phyloP scores from a whole-genome alignment of 2,888 invertebrate genomes.

The Cryptops parisi region DNA sequence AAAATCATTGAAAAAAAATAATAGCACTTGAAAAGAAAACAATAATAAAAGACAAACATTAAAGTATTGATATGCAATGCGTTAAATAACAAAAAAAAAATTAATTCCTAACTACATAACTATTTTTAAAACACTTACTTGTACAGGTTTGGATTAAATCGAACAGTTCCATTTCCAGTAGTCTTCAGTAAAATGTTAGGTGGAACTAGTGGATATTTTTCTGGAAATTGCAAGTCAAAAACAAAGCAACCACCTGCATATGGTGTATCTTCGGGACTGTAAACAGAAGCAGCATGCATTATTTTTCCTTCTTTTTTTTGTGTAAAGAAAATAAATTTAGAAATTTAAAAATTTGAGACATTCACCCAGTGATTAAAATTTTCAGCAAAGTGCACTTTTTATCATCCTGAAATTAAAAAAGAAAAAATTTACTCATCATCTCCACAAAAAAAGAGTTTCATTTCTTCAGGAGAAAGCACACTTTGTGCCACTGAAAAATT shows the following conservation, averaged over 20 bases:
- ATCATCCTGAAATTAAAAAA: not conserved
- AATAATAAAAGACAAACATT: not conserved
- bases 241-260: conserved; percentile 23
- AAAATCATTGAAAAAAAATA: no score
- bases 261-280: conserved; percentile 23
- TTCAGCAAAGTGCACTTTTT: not conserved
- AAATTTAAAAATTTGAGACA: not conserved
- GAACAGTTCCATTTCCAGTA: conserved; percentile 20
- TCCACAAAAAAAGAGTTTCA: no score
- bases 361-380: not conserved
- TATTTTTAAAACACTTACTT: conserved; percentile 17
- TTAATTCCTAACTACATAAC: not conserved
- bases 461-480: no score
- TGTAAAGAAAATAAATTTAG: not conserved
- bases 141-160: conserved; percentile 24
- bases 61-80: conserved; percentile 5
- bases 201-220: conserved; percentile 20
- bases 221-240: conserved; percentile 23
- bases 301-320: conserved; percentile 7
- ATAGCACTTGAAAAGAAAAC: not conserved
- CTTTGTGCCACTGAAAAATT: no score
- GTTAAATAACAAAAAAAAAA: not conserved
- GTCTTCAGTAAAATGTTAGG: conserved; percentile 22
- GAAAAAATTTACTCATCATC: not conserved
- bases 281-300: conserved; percentile 6